Base-by-base conservation (phyloP, 2,113 vertebrate species). In the Ivindomyrus marchei region DNA sequence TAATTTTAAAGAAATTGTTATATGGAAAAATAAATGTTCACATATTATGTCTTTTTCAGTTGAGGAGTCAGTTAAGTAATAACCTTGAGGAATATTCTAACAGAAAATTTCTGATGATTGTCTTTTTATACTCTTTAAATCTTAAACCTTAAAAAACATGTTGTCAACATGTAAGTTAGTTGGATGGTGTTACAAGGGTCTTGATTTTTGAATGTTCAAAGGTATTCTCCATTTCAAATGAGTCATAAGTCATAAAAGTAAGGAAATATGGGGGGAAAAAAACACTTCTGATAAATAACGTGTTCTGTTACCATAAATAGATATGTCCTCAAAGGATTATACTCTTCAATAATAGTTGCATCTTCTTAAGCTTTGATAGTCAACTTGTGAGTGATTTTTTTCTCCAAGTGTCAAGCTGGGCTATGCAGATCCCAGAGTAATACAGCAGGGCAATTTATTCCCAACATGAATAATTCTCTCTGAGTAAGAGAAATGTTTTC, bases 381-480 rank as follows among this genome's bases (percentile, higher is more conserved):
- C 89, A 91, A 92, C 93, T 52, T 52, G 91, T 91, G 90, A 90
- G 89, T 92, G 88, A 91, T 93, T 93, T 92, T 91, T 93, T 87
- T 87, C 83, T 46, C 45, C 83, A 46, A 70, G 91, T 93, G 92
- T 92, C 93, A 94, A 93, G 91, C 93, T 94, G 93, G 91, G 91
- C 93, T 87, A 92, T 93, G 91, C 92, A 94, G 89, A 94, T 92
- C 89, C 92, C 91, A 90, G 89, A 94, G 94, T 93, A 93, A 94
- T 92, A 94, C 90, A 92, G 90, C 93, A 88, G 91, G 90, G 93
- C 91, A 94, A 94, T 94, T 93, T 94, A 90, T 88, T 91, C 92
- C 87, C 86, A 45, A 89, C 93, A 96, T 95, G 92, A 95, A 96
- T 95, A 95, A 96, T 95, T 95, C 94, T 93, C 91, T 95, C 93